Base-by-base conservation (phyloP, 2,113 vertebrate species). In the Lamprotornis superbus region DNA sequence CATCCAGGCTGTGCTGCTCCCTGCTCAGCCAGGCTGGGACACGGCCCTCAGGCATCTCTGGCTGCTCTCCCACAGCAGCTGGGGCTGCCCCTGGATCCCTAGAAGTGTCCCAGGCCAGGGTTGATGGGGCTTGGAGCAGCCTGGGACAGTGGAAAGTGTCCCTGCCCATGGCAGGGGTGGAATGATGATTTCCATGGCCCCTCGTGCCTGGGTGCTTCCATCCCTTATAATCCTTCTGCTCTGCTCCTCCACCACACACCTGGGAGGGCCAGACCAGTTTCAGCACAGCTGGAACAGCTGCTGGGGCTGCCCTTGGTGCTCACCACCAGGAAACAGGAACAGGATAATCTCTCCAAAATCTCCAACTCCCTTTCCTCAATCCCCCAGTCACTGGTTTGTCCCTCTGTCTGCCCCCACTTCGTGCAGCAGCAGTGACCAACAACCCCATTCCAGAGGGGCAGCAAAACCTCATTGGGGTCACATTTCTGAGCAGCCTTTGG, bases 31-130 rank as follows among this genome's bases (percentile, higher is more conserved):
- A 5, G 10, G 15, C 53, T 20, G 44, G 39, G 39, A 10, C 17
- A 5, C 0, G 2, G 21, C 80, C 39, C 27, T 35, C 11, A 14
- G 2, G 3, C 12, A 2, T 2, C 25, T 68, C 8, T 24, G 33
- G 7, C 18, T 21, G 56, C 39, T 10, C 15, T 2, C 20, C 19
- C 44, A 3, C 17, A 7, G n/a, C 10, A 40, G 52, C 53, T 31
- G 28, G 3, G 35, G 15, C 53, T 69, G 65, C 9, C 19, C 30
- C 30, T 69, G 44, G 9, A 30, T n/a, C 35, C 44, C 53, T 59
- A 65, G 44, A 1, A 40, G 15, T 63, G 59, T 7, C 46, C 46
- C 12, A 33, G 78, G 53, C 35, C 79, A 14, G 64, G 30, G 0
- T 50, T 35, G 35, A 50, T 2, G 11, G 52, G 27, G 23, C 5